Base-by-base conservation (phyloP, 2,888 invertebrate species). In the Hermodice carunculata region DNA sequence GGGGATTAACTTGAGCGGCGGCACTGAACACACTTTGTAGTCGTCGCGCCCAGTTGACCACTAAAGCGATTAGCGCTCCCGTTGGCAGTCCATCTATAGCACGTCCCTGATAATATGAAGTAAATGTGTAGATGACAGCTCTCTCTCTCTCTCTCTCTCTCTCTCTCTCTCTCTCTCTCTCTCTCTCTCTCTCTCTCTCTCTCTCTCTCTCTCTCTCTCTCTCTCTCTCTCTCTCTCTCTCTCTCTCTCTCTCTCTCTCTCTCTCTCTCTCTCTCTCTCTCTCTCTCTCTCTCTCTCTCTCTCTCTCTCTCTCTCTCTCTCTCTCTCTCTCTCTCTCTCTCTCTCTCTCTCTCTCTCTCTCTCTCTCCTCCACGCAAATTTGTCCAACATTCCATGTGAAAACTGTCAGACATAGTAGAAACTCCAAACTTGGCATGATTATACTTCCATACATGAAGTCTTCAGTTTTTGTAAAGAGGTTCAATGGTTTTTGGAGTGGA, bases 241-340 rank as follows among this genome's bases (percentile, higher is more conserved):
- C 14, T 69, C 34, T 69, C 67, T 67, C 67, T 68, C 56, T 72
- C 61, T 72, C 70, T 59, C 32, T 52, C 48, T 65, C 61, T 59
- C 57, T 57, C 46, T 65, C 58, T 63, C 32, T 60, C 42, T 66
- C 63, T 64, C 52, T 57, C 58, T 62, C 37, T 66, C 63, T 66
- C 66, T 64, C 29, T 67, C 56, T 59, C 37, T 54, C 52, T 64
- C 54, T 42, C 61, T 61, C 62, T 51, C 49, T 59, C 58, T 64
- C 53, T 52, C 52, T 58, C 40, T 59, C 59, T 54, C 61, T 48
- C 64, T 64, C 61, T 65, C 65, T 64, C 60, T 54, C 46, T 52
- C 60, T 66, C 65, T 61, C 66, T 69, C 64, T 64, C 46, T 62
- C 61, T 66, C 34, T 64, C 62, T 64, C 52, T 61, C 64, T 56